phyloP scores from a whole-genome alignment of 2,113 vertebrate species.

The Apistogramma diplotaenia region DNA sequence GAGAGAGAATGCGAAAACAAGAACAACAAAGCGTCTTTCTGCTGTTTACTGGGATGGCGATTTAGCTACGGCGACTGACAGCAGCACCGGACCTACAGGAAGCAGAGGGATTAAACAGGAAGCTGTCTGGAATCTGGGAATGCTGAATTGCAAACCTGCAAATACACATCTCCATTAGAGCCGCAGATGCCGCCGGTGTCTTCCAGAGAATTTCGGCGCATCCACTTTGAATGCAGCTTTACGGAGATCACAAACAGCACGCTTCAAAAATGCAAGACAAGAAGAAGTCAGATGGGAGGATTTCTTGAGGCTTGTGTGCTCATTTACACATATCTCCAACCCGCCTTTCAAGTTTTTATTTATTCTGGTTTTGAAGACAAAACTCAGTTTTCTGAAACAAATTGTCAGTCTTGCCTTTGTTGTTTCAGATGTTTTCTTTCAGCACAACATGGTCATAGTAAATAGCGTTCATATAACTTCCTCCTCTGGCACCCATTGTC shows the following conservation, averaged over 20 bases:
- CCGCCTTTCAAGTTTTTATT: background rate
- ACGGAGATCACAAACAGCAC: slow-evolving; percentile 1
- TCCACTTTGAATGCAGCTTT: background rate
- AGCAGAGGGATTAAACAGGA: slow-evolving; percentile 70
- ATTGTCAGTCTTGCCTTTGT: background rate
- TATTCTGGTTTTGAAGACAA: background rate
- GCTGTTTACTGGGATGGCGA: slow-evolving; percentile 53
- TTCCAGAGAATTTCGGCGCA: slow-evolving; percentile 1
- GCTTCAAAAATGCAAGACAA: background rate
- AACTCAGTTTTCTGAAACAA: background rate
- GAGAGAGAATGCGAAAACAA: slow-evolving; percentile 41
- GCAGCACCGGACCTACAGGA: slow-evolving; percentile 48
- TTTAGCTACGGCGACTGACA: slow-evolving; percentile 40
- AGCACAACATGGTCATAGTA: background rate
- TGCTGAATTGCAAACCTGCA: background rate
- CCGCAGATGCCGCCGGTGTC: background rate
- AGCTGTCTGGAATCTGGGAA: slow-evolving; percentile 47
- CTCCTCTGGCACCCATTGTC: background rate
- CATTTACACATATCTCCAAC: background rate
- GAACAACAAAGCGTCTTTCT: slow-evolving; percentile 48
- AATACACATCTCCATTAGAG: background rate
- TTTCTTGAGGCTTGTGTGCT: background rate
- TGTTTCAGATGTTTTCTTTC: background rate
- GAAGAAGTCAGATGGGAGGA: background rate
- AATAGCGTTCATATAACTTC: background rate